A percentile compares a stretch with the other conserved stretches of the same genome.
These are phyloP conservation scores for Tyrophagus putrescentiae DNA, from an alignment of 1,140 invertebrate species.

Conservation along the genomic window DNA sequence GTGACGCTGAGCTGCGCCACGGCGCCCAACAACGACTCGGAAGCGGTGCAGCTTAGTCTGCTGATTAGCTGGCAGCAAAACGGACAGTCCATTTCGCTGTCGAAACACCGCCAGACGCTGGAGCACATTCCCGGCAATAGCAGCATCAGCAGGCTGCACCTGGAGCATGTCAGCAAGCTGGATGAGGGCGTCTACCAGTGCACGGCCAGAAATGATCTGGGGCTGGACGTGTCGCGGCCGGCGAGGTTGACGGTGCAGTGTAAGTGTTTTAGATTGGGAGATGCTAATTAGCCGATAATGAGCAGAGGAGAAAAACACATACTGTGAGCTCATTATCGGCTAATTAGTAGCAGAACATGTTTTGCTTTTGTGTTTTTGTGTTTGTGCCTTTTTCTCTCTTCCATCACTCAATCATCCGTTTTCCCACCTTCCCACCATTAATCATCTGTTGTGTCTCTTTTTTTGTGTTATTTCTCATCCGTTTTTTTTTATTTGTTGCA, in stretches of 20 bases:
- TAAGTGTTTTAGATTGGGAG: no score
- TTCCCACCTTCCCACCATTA: no score
- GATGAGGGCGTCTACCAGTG: constrained; percentile 26
- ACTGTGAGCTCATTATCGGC: no score
- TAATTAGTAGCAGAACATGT: no score
- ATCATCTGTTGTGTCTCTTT: no score
- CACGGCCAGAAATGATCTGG: constrained; percentile 23
- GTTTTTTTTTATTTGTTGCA: constrained; percentile 20
- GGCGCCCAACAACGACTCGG: not conserved
- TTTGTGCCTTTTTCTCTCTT: no score
- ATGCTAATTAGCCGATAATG: no score
- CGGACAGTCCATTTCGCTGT: not conserved
- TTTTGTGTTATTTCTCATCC: no score
- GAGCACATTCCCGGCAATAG: not conserved
- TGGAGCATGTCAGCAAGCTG: constrained; percentile 23
- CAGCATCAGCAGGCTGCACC: not conserved
- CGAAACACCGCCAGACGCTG: constrained; percentile 12
- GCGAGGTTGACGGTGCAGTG: constrained; percentile 25
- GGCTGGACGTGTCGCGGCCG: constrained; percentile 19
- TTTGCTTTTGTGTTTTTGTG: no score
- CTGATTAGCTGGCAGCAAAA: constrained; percentile 15
- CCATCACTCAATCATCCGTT: no score
- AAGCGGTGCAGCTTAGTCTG: no score
- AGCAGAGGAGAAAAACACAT: no score
- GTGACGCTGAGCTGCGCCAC: constrained; percentile 18